Percentiles rank a stretch among this genome's conserved stretches.
phyloP scores from a whole-genome alignment of 2,113 vertebrate genomes.

The Puma concolor region DNA sequence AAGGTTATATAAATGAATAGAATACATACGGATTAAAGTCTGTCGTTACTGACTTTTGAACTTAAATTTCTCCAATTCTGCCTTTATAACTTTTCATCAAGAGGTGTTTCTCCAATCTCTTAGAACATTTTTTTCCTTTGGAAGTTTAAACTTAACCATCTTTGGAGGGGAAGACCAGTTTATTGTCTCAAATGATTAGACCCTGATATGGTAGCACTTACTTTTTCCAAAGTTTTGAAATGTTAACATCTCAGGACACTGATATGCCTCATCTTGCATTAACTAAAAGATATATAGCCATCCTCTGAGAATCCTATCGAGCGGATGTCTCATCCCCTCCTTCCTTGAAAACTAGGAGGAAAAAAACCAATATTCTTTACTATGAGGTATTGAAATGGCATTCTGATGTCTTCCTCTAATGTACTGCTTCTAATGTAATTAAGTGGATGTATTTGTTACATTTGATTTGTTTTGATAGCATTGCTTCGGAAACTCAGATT shows the following conservation, averaged over 20 bases:
- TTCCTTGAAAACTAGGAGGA: slow-evolving; percentile 15
- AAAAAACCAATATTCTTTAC: background rate
- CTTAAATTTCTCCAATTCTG: slow-evolving; percentile 18
- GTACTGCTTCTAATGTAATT: slow-evolving; percentile 13
- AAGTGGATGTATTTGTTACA: slow-evolving; percentile 9
- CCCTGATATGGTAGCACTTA: background rate
- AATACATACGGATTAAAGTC: background rate
- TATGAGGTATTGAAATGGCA: background rate
- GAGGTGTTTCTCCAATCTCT: background rate
- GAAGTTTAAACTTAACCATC: background rate
- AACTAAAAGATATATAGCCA: background rate
- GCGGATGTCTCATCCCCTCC: background rate
- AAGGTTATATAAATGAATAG: background rate
- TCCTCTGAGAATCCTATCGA: slow-evolving; percentile 7
- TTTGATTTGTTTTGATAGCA: background rate
- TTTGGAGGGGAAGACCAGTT: slow-evolving; percentile 1
- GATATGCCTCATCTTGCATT: background rate
- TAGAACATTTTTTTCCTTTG: background rate
- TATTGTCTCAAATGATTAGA: slow-evolving; percentile 13
- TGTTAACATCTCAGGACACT: background rate
- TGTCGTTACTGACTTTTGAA: background rate
- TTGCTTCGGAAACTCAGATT: background rate
- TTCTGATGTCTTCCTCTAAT: background rate
- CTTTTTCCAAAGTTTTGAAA: slow-evolving; percentile 49
- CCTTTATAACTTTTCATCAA: slow-evolving; percentile 11